Conservation (phyloP, 2,888 invertebrate species). For the Calliphora vomitoria region DNA sequence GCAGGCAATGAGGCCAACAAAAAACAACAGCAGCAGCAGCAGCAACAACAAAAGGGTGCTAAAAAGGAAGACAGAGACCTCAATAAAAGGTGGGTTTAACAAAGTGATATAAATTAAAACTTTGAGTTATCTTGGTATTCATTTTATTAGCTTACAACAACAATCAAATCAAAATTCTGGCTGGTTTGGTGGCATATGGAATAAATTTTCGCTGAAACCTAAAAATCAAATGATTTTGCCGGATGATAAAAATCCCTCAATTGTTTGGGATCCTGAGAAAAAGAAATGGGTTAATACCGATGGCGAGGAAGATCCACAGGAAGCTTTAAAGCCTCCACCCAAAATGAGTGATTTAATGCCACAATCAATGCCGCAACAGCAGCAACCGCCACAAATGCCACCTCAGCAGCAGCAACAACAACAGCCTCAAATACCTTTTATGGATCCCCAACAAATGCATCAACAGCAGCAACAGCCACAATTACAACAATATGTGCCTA, state of each 20-base stretch:
- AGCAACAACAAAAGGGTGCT: conserved; percentile 68
- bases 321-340: conserved; percentile 88
- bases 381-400: conserved; percentile 56
- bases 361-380: conserved; percentile 67
- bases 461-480: conserved; percentile 67
- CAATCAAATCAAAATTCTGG: conserved; percentile 85
- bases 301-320: conserved; percentile 85
- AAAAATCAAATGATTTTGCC: conserved; percentile 98
- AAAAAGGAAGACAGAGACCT: conserved; percentile 65
- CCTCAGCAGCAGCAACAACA: conserved; percentile 63
- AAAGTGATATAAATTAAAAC: too few species aligned
- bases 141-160: conserved; percentile 71
- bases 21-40: conserved; percentile 58
- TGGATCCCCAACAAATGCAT: conserved; percentile 68
- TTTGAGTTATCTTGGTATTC: neutral
- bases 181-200: conserved; percentile 95
- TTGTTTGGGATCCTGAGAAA: conserved; percentile 95
- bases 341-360: conserved; percentile 87
- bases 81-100: conserved; percentile 62
- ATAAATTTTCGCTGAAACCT: conserved; percentile 91
- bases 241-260: conserved; percentile 96
- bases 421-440: conserved; percentile 67
- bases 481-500: conserved; percentile 69
- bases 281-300: conserved; percentile 95
- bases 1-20: conserved; percentile 77